A percentile compares a stretch with the other conserved stretches of the same genome.
phyloP scores from a whole-genome alignment of 2,797 vertebrate genomes.

The Chiloscyllium punctatum region DNA sequence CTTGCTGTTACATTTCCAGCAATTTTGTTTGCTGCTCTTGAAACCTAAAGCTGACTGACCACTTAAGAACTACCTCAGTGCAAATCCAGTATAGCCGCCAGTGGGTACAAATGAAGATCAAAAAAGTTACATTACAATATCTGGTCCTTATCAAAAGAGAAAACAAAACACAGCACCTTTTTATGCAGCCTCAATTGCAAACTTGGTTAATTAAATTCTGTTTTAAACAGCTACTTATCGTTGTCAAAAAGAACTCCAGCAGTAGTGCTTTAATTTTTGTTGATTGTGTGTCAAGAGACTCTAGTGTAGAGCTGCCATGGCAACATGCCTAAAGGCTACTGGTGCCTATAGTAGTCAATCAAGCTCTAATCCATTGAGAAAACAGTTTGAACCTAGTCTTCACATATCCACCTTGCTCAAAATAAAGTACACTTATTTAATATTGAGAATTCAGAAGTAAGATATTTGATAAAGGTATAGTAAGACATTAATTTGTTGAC shows the following conservation, averaged over 20 bases:
- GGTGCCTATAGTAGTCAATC: background rate
- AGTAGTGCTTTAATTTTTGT: background rate
- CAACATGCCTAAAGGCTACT: background rate
- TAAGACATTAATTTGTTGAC: background rate
- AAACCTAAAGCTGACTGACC: background rate
- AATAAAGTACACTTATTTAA: background rate
- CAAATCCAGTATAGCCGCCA: background rate
- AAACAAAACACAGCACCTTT: background rate
- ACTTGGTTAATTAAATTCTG: background rate
- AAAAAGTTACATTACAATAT: background rate
- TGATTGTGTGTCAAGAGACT: constrained; percentile 6
- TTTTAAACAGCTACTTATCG: background rate
- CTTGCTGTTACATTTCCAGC: background rate
- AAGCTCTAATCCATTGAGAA: background rate
- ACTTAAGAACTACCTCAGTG: background rate
- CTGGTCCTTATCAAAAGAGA: background rate
- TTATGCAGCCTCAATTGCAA: background rate
- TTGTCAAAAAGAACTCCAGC: background rate
- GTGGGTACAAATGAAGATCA: background rate
- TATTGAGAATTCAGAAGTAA: background rate
- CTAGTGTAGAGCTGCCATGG: background rate
- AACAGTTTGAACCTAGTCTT: background rate
- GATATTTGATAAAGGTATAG: background rate
- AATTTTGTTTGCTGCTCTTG: background rate
- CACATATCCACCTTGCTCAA: background rate